Base-by-base conservation (phyloP, 2,797 vertebrate genomes). In the Adelosebastes latens region DNA sequence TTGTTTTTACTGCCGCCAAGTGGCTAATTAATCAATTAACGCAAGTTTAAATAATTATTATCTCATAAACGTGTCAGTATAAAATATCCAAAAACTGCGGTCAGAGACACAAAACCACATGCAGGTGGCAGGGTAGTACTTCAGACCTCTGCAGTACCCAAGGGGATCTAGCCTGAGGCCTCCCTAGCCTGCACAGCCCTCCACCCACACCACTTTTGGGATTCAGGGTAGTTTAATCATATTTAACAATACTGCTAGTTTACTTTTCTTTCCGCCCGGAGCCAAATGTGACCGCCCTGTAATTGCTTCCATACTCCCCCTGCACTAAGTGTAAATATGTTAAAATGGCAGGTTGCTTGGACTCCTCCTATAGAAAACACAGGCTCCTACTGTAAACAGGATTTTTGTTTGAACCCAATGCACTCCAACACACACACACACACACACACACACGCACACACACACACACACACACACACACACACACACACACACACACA, bases 161-260 rank as follows among this genome's bases (percentile, higher is more conserved):
- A 10, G 32, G 74, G 27, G 69, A 55, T 70, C 31, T n/a, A 31
- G 68, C 59, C 31, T 20, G 42, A 27, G 68, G 69, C 65, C 79
- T 77, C 20, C 59, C 16, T 63, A 46, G 59, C 66, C 71, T 39
- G 49, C 64, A 42, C 27, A 14, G 29, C 39, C 14, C 61, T 77
- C 62, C 69, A 75, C 56, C 81, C 53, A 67, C 75, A 78, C 66
- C 46, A 34, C 46, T 58, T 53, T 53, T 42, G 39, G 60, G 66
- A 77, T 69, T 66, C 55, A 42, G 65, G 61, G 29, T 22, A n/a
- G 61, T 71, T 84, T 78, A 76, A 77, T 84, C 75, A 86, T 71
- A 87, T 87, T 88, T 56, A 89, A 87, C 89, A 83, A 81, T 66
- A 70, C 59, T 27, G 67, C 78, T 69, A 60, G 72, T 92, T 89